Percentiles rank a stretch among this genome's conserved stretches.
phyloP scores from a whole-genome alignment of 2,888 invertebrate species.

The Blera fallax region DNA sequence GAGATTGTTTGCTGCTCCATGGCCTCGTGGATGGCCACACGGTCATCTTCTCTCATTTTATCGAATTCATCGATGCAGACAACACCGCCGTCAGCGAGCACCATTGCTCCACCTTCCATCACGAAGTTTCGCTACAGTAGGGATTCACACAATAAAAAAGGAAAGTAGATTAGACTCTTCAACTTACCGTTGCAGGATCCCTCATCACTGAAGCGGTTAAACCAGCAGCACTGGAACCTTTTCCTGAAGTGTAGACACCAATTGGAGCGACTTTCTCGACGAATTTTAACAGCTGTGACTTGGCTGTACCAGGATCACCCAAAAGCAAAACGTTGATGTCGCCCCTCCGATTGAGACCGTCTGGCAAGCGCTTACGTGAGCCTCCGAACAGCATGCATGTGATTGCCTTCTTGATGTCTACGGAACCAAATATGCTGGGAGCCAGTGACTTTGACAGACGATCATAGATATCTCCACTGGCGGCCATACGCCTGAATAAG shows the following conservation, averaged over 20 bases:
- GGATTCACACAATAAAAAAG: too few species aligned
- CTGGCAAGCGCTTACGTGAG: constrained; percentile 93
- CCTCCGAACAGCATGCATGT: constrained; percentile 97
- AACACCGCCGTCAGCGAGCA: constrained; percentile 98
- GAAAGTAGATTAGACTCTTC: not conserved
- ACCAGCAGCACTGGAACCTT: constrained; percentile 99
- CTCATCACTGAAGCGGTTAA: constrained; percentile 98
- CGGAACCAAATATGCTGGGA: constrained; percentile 97
- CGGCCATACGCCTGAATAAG: constrained; percentile 87
- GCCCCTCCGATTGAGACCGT: constrained; percentile 96
- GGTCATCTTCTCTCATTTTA: constrained; percentile 99
- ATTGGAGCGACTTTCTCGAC: constrained; percentile 97
- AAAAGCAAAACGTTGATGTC: constrained; percentile 97
- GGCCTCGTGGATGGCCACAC: constrained; percentile 99
- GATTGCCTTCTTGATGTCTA: constrained; percentile 98
- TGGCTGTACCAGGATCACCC: constrained; percentile 99
- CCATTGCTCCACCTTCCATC: constrained; percentile 99
- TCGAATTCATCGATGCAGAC: constrained; percentile 99
- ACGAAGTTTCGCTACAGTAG: constrained; percentile 96
- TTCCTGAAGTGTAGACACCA: constrained; percentile 99
- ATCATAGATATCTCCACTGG: constrained; percentile 93
- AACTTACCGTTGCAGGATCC: constrained; percentile 93
- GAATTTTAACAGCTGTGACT: constrained; percentile 98
- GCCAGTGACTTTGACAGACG: constrained; percentile 94
- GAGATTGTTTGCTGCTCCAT: constrained; percentile 99